Evolutionary conservation across 2,797 vertebrate genomes (phyloP), one percentile per base, ranked within the genome.

Genomic region (Fratercula arctica): DNA sequence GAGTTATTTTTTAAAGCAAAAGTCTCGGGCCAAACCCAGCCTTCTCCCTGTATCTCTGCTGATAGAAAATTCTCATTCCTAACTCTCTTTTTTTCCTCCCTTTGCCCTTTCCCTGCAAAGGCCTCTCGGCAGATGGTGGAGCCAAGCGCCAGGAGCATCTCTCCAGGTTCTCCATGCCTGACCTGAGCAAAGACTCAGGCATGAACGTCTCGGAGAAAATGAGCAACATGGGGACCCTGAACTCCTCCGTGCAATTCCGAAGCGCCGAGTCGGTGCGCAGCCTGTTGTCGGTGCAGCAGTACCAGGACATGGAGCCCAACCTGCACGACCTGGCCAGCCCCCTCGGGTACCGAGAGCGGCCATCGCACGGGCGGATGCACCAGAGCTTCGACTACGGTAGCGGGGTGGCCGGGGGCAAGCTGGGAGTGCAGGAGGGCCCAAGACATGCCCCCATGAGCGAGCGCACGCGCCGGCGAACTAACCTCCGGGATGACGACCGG

Each of bases 141-240:
- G 98, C 98, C 94, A 99, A 99, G 95, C 98, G 98, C 59, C 99
- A 99, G 96, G 99, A 99, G 97, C 99, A 99, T 82, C 98, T 99
- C 51, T 99, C 99, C 70, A 98, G 99, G 43, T 99, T 99, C 97
- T 99, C 99, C 28, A 99, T 99, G 99, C 99, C 99, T 0, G 99
- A 99, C 97, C 98, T 99, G 94, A 99, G 99, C 98, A 99, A 99
- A 97, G 99, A 99, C 98, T 99, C 99, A 0, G 99, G 99, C 53
- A 99, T 99, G 99, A 99, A 99, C 2, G 94, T 99, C 89, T 99
- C 99, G 0, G 99, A 99, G 97, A 99, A 99, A 95, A 91, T 98
- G 96, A 99, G 99, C 97, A 99, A 98, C 97, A 98, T 99, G 98
- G 99, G 98, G 69, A 99, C 99, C 0, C 98, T 99, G 3, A 99